phyloP scores from a whole-genome alignment of 2,113 vertebrate genomes.

The Promerops cafer region DNA sequence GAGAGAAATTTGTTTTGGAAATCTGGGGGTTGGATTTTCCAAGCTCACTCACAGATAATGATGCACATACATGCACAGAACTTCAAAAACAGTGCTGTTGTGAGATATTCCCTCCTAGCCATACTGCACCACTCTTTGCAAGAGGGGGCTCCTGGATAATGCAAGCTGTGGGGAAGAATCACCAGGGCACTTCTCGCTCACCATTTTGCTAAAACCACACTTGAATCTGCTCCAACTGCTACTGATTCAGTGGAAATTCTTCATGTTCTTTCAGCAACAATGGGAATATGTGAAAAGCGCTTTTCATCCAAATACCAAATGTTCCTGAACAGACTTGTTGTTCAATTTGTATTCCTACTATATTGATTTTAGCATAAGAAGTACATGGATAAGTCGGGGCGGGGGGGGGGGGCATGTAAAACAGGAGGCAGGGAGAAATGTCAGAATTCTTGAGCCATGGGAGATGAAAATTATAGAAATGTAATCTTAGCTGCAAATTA shows the following conservation, averaged over 20 bases:
- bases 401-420: neutral
- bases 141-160: neutral
- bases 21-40: neutral
- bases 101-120: neutral
- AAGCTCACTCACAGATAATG: neutral
- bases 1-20: neutral
- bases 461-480: conserved; percentile 19
- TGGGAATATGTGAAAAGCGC: neutral
- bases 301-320: neutral
- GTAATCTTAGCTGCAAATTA: conserved; percentile 39
- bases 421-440: neutral
- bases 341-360: conserved; percentile 3
- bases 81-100: neutral
- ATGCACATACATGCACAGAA: neutral
- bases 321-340: neutral
- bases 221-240: neutral
- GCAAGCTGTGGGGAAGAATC: neutral
- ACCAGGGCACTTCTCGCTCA: neutral
- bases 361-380: neutral
- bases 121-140: neutral
- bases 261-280: neutral
- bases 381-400: neutral
- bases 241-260: neutral
- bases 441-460: conserved; percentile 15
- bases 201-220: neutral